phyloP scores from a whole-genome alignment of 2,888 invertebrate genomes.

The Eupithecia vulgata region DNA sequence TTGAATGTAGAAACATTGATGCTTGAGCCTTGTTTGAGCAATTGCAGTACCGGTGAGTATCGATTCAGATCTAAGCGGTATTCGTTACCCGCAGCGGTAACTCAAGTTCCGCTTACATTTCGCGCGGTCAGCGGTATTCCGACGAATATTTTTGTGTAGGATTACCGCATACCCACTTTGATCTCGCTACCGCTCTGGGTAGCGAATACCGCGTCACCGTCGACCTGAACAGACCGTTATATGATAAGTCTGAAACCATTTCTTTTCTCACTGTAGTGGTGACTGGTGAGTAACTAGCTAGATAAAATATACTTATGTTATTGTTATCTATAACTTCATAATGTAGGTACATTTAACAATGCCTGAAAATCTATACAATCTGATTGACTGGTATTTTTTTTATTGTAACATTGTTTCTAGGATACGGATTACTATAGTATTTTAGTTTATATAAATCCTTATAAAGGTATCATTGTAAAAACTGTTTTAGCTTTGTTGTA shows the following conservation, averaged over 20 bases:
- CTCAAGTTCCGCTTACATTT: background rate
- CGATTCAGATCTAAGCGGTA: background rate
- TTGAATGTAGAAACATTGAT: background rate
- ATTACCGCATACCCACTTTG: background rate
- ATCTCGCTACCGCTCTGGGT: background rate
- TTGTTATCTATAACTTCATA: background rate
- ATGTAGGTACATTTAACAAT: background rate
- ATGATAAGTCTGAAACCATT: background rate
- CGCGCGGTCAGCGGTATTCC: background rate
- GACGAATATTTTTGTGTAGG: background rate
- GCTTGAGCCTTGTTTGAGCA: background rate
- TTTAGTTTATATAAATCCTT: background rate
- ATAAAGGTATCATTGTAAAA: background rate
- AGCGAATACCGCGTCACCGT: background rate
- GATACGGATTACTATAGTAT: background rate
- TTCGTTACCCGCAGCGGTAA: background rate
- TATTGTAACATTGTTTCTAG: background rate
- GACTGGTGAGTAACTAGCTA: background rate
- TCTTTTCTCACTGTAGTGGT: background rate
- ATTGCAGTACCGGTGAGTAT: slow-evolving; percentile 1
- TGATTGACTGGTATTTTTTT: background rate
- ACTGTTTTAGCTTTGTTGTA: slow-evolving; percentile 1
- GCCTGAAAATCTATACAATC: background rate
- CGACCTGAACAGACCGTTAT: background rate
- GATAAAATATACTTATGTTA: background rate